Base-by-base conservation (phyloP, 2,113 vertebrate species). In the Perognathus longimembris region DNA sequence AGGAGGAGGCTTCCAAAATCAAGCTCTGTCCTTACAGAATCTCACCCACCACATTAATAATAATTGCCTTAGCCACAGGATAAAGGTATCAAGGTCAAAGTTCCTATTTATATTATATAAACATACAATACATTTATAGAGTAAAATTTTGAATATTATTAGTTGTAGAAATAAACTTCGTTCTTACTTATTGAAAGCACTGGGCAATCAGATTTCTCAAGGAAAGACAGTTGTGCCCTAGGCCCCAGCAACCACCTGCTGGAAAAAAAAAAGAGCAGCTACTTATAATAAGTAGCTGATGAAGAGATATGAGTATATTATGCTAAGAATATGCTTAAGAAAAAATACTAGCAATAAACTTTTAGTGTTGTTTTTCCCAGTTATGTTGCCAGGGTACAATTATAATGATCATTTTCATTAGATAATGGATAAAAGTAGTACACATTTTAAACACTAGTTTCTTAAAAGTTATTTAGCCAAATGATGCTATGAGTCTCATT, bases 401-500 rank as follows among this genome's bases (percentile, higher is more conserved):
- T 61, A 10, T 67, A 71, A 69, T 91, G 11, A 85, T 54, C 54
- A 75, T 59, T 79, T 91, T 80, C 57, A 87, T 38, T 88, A 28
- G 45, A 64, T 84, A 80, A 54, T 6, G 15, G 64, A 8, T 73
- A 18, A 90, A 90, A 90, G 10, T 77, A 84, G 32, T 57, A 85
- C 2, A 78, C 61, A 88, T 64, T 91, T 93, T 84, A 94, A 85
- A 80, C 1, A 59, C 1, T 59, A 57, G 67, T 21, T 89, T 20
- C 74, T 54, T 92, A 81, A 78, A 69, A 67, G 36, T 79, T 74
- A 84, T 86, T 93, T 66, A 63, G 21, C 36, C 76, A 71, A 92
- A 76, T 85, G 42, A 87, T 4, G 79, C 1, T 26, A 63, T 79
- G 63, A 67, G 36, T 5, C 11, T 92, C 15, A 80, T 50, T 93